Evolutionary conservation across 2,797 vertebrate species (phyloP), one percentile per base, ranked within the genome.

Genomic region (Mastacembelus armatus): DNA sequence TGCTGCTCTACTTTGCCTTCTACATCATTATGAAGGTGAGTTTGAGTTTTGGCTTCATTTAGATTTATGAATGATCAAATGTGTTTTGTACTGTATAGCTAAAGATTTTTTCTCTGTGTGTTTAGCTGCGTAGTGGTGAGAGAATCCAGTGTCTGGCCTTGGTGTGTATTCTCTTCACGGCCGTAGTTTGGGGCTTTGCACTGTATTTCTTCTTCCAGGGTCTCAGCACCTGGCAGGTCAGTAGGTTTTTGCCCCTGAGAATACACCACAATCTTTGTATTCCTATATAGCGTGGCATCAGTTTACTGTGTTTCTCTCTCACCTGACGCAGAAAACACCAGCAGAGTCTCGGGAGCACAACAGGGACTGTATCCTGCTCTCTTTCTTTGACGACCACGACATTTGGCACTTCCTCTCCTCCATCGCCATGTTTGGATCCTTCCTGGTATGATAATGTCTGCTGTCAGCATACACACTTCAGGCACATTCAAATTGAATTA

Each of bases 141-240:
- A 91, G 92, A 29, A 97, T 99, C 91, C 86, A 95, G 82, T 96
- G 93, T 83, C 92, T 98, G 67, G 89, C 97, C 0, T 65, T 99
- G 78, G 95, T 99, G 71, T 97, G 94, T 74, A 96, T 99, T 44
- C 7, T 95, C 61, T 95, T 96, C 85, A 99, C 98, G 0, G 97
- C 97, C 0, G 96, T 98, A 55, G 96, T 99, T 12, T 99, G 98
- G 98, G 97, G 96, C 66, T 96, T 97, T 0, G 98, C 98, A 0
- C 94, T 99, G 42, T 99, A 95, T 84, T 99, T 99, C 93, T 99
- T 99, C 93, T 99, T 98, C 92, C 98, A 99, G 91, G 98, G 98
- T 29, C 96, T 99, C 77, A 99, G 97, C 90, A 99, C 97, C 48
- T 98, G 97, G 98, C 96, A 99, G 96, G 98, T 99, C 51, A 91